Evolutionary conservation across 2,113 vertebrate genomes (phyloP).

Genomic region (Albula glossodonta): DNA sequence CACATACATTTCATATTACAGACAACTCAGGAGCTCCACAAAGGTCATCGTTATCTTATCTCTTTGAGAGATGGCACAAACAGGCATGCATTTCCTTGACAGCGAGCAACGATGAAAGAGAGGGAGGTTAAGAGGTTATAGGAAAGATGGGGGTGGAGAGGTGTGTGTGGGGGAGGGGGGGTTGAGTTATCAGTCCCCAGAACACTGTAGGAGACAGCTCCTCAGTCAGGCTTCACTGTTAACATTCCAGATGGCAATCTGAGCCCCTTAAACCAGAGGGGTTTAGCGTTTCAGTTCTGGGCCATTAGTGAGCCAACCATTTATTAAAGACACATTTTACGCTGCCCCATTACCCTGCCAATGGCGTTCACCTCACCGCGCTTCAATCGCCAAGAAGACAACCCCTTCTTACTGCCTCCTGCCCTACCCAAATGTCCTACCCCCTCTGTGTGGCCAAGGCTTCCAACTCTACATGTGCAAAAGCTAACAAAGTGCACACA

Average conservation of each 20-base stretch:
- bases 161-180: not conserved
- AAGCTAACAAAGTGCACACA: slow-evolving; percentile 23
- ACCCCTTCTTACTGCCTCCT: slow-evolving; percentile 20
- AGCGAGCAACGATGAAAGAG: slow-evolving; percentile 19
- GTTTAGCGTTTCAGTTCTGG: slow-evolving; percentile 72
- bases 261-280: slow-evolving; percentile 51
- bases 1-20: slow-evolving; percentile 5
- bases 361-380: slow-evolving; percentile 47
- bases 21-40: not conserved
- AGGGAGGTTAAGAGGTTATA: slow-evolving; percentile 28
- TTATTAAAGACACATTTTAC: slow-evolving; percentile 73
- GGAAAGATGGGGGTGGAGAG: not conserved
- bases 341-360: slow-evolving; percentile 45
- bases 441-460: slow-evolving; percentile 42
- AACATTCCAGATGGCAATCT: slow-evolving; percentile 73
- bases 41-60: not conserved
- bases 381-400: slow-evolving; percentile 57
- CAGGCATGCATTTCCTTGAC: slow-evolving; percentile 14
- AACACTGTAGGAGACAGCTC: slow-evolving; percentile 10
- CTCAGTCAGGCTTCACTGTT: slow-evolving; percentile 47
- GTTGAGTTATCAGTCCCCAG: slow-evolving; percentile 22
- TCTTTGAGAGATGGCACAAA: slow-evolving; percentile 7
- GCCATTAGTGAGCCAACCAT: slow-evolving; percentile 66
- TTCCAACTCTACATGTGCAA: slow-evolving; percentile 22
- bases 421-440: slow-evolving; percentile 3